Evolutionary conservation across 2,888 invertebrate genomes (phyloP).

Genomic region (Nymphalis polychloros): DNA sequence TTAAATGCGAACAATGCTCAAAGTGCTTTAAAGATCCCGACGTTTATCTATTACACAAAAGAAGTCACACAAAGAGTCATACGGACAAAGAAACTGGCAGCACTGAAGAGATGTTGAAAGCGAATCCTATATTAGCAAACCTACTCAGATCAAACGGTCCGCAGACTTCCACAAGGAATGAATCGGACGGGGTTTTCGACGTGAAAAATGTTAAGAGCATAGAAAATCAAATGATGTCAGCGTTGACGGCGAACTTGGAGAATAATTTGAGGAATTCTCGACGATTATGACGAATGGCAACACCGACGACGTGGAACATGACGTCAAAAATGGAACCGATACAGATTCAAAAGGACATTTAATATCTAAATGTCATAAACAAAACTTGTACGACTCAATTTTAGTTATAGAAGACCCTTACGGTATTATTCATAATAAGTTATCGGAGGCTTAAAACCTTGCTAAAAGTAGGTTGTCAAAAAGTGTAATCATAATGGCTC

Average conservation of each 20-base stretch:
- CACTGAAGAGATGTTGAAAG: slow-evolving; percentile 56
- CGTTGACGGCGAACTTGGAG: slow-evolving; percentile 63
- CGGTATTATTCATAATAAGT: too few relatives aligned
- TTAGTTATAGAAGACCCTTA: slow-evolving; percentile 55
- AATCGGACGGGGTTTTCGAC: slow-evolving; percentile 45
- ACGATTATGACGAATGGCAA: slow-evolving; percentile 44
- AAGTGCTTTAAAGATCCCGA: slow-evolving; percentile 77
- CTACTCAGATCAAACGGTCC: slow-evolving; percentile 50
- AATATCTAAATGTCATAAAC: slow-evolving; percentile 41
- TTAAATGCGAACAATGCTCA: slow-evolving; percentile 63
- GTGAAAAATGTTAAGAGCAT: slow-evolving; percentile 49
- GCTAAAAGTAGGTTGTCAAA: too few relatives aligned
- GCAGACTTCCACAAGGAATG: slow-evolving; percentile 41
- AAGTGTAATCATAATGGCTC: too few relatives aligned
- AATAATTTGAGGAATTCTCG: slow-evolving; percentile 58
- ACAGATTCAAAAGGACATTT: slow-evolving; percentile 16
- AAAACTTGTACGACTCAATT: slow-evolving; percentile 53
- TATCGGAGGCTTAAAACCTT: too few relatives aligned
- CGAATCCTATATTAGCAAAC: slow-evolving; percentile 72
- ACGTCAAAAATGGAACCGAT: slow-evolving; percentile 22
- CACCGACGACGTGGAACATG: slow-evolving; percentile 27
- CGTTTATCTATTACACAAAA: slow-evolving; percentile 63
- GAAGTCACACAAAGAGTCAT: slow-evolving; percentile 53
- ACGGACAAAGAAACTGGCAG: slow-evolving; percentile 51
- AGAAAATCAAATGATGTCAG: slow-evolving; percentile 64